phyloP scores from a whole-genome alignment of 1,140 invertebrate genomes.

The Drosophila pectinifera region DNA sequence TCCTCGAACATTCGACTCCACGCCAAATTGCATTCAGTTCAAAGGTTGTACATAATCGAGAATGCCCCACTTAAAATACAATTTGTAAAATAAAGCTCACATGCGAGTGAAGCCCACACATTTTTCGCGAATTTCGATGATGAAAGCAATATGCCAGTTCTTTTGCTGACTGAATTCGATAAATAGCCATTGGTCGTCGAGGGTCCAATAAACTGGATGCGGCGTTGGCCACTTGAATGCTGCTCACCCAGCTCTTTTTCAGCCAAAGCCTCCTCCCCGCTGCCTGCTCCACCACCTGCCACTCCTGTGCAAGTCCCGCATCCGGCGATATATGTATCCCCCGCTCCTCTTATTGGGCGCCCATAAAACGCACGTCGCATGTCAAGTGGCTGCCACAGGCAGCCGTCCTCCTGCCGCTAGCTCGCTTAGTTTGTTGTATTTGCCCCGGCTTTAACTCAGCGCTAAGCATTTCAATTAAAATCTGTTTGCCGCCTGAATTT shows the following conservation, averaged over 20 bases:
- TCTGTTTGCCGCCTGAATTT: constrained; percentile 39
- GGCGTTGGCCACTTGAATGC: constrained; percentile 36
- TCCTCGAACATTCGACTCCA: not conserved
- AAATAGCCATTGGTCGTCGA: constrained; percentile 43
- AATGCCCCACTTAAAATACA: constrained; percentile 24
- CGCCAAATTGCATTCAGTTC: not conserved
- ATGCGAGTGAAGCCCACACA: constrained; percentile 1
- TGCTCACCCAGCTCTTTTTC: constrained; percentile 47
- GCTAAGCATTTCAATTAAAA: constrained; percentile 70
- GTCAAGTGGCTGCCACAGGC: constrained; percentile 50
- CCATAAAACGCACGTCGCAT: constrained; percentile 61
- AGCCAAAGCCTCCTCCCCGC: too few relatives aligned
- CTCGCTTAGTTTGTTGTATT: constrained; percentile 54
- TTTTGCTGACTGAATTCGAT: constrained; percentile 41
- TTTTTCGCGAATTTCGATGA: constrained; percentile 24
- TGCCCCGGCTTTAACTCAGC: constrained; percentile 48
- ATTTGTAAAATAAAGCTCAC: constrained; percentile 25
- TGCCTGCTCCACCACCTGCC: not conserved
- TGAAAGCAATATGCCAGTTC: constrained; percentile 36
- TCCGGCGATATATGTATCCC: constrained; percentile 1
- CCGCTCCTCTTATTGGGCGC: constrained; percentile 4
- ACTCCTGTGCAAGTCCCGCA: not conserved
- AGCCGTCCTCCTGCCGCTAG: constrained; percentile 18
- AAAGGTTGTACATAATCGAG: constrained; percentile 8
- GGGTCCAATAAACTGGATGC: constrained; percentile 41